Conservation (phyloP, 2,113 vertebrate genomes). For the Thryonomys swinderianus region DNA sequence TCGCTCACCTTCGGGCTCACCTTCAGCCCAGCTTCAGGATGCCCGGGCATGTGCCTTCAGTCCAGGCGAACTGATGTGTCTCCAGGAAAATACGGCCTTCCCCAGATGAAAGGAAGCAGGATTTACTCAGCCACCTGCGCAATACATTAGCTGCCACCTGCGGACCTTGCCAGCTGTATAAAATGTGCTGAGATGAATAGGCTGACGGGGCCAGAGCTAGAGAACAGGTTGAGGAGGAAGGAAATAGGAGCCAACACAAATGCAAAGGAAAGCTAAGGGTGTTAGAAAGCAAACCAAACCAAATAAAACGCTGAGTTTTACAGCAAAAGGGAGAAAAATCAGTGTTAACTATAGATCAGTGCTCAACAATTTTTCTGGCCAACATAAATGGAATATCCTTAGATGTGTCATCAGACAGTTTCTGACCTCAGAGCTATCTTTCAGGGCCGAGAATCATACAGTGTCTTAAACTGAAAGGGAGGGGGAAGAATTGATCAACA, state of each 20-base stretch:
- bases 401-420: not conserved
- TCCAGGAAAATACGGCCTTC: not conserved
- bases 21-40: not conserved
- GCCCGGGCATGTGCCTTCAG: not conserved
- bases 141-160: slow-evolving; percentile 59
- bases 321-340: not conserved
- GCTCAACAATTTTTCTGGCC: not conserved
- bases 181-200: slow-evolving; percentile 41
- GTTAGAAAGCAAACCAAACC: not conserved
- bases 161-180: slow-evolving; percentile 64
- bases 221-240: not conserved
- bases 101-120: slow-evolving; percentile 55
- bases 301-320: not conserved
- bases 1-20: not conserved
- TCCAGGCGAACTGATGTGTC: not conserved
- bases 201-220: not conserved
- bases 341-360: not conserved
- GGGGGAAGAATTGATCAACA: not conserved
- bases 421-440: not conserved
- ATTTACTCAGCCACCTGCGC: slow-evolving; percentile 67
- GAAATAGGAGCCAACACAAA: slow-evolving; percentile 46
- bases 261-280: not conserved
- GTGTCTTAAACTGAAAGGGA: not conserved
- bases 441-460: not conserved
- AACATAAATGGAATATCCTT: not conserved